phyloP scores from a whole-genome alignment of 2,797 vertebrate species.

The Syngnathus acus region DNA sequence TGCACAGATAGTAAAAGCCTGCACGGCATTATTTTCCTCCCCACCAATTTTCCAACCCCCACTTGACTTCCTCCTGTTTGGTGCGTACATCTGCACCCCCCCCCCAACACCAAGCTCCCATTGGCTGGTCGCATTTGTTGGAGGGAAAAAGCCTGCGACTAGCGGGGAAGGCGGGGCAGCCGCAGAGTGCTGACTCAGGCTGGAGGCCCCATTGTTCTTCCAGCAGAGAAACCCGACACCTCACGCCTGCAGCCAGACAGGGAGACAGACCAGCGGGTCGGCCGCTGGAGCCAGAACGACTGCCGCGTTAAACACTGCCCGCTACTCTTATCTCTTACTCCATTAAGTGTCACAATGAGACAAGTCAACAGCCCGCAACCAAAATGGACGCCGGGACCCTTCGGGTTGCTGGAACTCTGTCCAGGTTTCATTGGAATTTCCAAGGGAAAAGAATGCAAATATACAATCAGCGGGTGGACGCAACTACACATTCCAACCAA shows the following conservation, averaged over 20 bases:
- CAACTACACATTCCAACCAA: background rate
- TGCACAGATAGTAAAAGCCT: slow-evolving; percentile 40
- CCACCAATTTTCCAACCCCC: slow-evolving; percentile 50
- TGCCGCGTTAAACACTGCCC: slow-evolving; percentile 55
- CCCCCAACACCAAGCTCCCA: slow-evolving; percentile 40
- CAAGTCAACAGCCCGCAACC: slow-evolving; percentile 45
- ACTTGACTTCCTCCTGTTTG: slow-evolving; percentile 45
- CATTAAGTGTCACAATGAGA: slow-evolving; percentile 57
- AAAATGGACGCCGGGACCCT: slow-evolving; percentile 43
- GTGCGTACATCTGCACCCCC: slow-evolving; percentile 35
- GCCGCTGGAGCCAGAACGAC: slow-evolving; percentile 59
- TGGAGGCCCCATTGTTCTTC: slow-evolving; percentile 63
- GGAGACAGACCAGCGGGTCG: slow-evolving; percentile 37
- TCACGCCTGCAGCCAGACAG: slow-evolving; percentile 49
- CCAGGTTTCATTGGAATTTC: background rate
- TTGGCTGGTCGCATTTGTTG: slow-evolving; percentile 54
- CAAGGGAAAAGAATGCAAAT: background rate
- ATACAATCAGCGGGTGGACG: background rate
- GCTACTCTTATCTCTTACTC: slow-evolving; percentile 58
- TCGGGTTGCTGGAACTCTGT: slow-evolving; percentile 24
- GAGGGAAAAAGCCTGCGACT: slow-evolving; percentile 48
- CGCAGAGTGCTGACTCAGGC: slow-evolving; percentile 69
- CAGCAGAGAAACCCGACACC: slow-evolving; percentile 60
- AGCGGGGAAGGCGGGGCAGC: slow-evolving; percentile 32
- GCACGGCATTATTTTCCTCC: slow-evolving; percentile 18